phyloP scores from a whole-genome alignment of 2,888 invertebrate species.

The Agriotes lineatus region DNA sequence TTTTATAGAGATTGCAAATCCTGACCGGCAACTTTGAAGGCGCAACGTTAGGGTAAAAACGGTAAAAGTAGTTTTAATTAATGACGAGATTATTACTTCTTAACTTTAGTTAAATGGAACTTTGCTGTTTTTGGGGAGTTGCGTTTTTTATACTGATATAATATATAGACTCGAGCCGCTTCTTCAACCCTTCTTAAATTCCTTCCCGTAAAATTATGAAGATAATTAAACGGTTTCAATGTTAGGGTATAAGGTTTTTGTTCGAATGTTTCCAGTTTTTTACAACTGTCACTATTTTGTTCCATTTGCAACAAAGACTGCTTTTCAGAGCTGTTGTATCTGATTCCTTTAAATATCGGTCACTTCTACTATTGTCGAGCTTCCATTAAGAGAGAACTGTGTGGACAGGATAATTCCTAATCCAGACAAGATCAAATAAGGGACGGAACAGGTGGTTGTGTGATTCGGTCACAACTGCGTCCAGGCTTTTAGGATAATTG shows the following conservation, averaged over 20 bases:
- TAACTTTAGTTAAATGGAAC: not conserved
- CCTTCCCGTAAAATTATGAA: too few relatives aligned
- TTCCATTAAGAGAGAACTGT: slow-evolving; percentile 15
- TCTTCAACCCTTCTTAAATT: too few relatives aligned
- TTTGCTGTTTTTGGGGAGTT: not conserved
- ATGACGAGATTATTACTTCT: not conserved
- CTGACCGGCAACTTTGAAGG: not conserved
- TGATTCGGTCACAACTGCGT: slow-evolving; percentile 15
- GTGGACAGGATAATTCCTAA: slow-evolving; percentile 19
- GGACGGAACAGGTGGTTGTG: slow-evolving; percentile 17
- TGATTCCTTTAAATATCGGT: not conserved
- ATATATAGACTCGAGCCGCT: not conserved
- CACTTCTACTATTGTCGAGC: not conserved
- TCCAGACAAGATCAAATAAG: slow-evolving; percentile 17
- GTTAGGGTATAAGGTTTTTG: too few relatives aligned
- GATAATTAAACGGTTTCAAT: too few relatives aligned
- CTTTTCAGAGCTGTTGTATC: too few relatives aligned
- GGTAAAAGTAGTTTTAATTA: not conserved
- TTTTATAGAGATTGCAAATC: not conserved
- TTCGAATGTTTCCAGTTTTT: too few relatives aligned
- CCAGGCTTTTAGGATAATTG: slow-evolving; percentile 11
- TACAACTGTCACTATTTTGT: too few relatives aligned
- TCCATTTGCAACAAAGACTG: too few relatives aligned
- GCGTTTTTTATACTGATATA: not conserved
- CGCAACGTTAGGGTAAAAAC: not conserved